Evolutionary conservation across 2,113 vertebrate genomes (phyloP).

Genomic region (Typhlomys cinereus): DNA sequence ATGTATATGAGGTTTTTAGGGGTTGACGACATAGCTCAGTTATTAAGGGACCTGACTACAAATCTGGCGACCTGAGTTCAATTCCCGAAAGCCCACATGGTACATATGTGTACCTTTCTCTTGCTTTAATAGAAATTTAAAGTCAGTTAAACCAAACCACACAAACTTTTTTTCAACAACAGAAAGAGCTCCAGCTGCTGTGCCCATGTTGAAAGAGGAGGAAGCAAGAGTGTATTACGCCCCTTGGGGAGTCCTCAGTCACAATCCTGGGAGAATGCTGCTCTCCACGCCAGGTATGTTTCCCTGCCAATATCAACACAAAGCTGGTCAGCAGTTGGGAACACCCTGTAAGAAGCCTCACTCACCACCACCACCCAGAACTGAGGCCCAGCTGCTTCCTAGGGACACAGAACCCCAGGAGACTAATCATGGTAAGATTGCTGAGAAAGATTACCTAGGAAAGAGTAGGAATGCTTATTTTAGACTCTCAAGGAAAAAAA

Average conservation of each 20-base stretch:
- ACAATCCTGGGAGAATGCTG: conserved; percentile 49
- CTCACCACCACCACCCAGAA: conserved; percentile 9
- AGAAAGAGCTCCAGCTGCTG: background rate
- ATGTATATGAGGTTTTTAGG: too few species aligned
- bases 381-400: conserved; percentile 7
- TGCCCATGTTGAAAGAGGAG: conserved; percentile 52
- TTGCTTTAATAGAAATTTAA: too few species aligned
- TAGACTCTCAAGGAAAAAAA: background rate
- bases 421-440: conserved; percentile 18
- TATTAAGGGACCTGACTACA: too few species aligned
- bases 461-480: conserved; percentile 29
- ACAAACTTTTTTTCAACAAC: conserved; percentile 20
- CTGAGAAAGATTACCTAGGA: conserved; percentile 38
- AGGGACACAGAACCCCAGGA: conserved; percentile 24
- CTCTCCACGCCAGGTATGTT: conserved; percentile 23
- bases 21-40: too few species aligned
- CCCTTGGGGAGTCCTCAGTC: conserved; percentile 26
- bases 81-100: too few species aligned
- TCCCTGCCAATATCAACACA: conserved; percentile 58
- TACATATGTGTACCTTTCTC: too few species aligned
- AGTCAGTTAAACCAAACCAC: conserved; percentile 38
- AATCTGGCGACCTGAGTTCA: too few species aligned
- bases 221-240: background rate
- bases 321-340: conserved; percentile 2
- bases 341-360: conserved; percentile 44